Evolutionary conservation across 2,888 invertebrate genomes (phyloP).

Genomic region (Seladonia tumulorum): DNA sequence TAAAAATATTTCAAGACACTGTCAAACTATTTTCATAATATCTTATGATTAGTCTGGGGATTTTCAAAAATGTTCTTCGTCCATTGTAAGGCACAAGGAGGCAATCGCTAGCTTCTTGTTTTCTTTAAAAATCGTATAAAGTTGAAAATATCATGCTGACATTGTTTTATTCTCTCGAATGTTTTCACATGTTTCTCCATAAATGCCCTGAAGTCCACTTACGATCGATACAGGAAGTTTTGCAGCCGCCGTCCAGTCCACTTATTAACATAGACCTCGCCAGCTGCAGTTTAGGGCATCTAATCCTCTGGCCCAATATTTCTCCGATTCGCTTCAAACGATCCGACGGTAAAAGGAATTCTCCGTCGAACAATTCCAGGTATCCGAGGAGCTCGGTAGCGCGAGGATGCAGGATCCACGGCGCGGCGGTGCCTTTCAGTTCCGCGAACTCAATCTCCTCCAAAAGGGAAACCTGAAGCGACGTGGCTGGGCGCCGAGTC

Average conservation of each 20-base stretch:
- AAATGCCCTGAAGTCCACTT: too few species aligned
- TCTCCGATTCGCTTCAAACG: not conserved
- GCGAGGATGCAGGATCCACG: not conserved
- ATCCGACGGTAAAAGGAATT: not conserved
- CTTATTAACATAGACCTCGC: not conserved
- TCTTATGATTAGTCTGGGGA: too few species aligned
- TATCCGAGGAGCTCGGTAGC: not conserved
- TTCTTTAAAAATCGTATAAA: too few species aligned
- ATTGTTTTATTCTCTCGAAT: too few species aligned
- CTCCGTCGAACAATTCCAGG: constrained; percentile 4
- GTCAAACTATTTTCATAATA: too few species aligned
- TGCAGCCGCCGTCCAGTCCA: not conserved
- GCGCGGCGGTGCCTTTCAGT: not conserved
- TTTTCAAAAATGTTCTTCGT: too few species aligned
- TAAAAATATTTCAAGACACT: too few species aligned
- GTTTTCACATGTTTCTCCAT: too few species aligned
- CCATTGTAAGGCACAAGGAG: too few species aligned
- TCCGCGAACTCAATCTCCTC: not conserved
- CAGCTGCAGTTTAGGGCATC: not conserved
- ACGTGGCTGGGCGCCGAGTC: not conserved
- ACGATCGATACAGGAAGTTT: too few species aligned
- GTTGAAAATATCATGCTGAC: too few species aligned
- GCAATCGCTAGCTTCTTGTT: too few species aligned
- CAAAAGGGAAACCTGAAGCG: constrained; percentile 1
- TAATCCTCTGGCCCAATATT: not conserved